These are phyloP conservation scores for Uropetala carovei DNA, from an alignment of 2,888 invertebrate species.

Conservation along the genomic window DNA sequence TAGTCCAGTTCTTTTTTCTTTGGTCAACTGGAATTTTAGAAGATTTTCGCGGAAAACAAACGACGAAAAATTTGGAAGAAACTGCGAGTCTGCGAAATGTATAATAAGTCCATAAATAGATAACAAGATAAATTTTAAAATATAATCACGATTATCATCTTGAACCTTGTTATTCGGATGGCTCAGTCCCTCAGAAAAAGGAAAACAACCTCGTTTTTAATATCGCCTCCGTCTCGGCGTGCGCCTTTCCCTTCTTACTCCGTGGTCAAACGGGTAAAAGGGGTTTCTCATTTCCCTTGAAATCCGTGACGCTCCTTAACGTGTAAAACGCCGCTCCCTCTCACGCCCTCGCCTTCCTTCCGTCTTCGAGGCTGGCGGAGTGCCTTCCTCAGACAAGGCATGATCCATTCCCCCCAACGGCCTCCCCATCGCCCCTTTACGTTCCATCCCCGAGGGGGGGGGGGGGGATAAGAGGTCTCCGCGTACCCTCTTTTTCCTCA, in stretches of 20 bases:
- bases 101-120: no score
- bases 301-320: conserved; percentile 9
- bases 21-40: no score
- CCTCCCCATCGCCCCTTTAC: no score
- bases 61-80: no score
- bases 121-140: no score
- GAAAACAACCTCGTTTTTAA: background rate
- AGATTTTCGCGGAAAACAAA: no score
- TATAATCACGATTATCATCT: background rate
- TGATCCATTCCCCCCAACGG: background rate
- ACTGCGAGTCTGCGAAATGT: no score
- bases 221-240: background rate
- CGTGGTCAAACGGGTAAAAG: background rate
- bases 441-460: no score
- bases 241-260: background rate
- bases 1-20: no score
- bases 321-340: background rate
- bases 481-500: no score
- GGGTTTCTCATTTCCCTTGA: background rate
- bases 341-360: background rate
- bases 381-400: background rate
- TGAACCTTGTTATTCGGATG: background rate
- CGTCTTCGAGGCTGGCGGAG: background rate
- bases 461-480: no score
- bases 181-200: background rate